These are phyloP conservation scores for Sesia bembeciformis DNA, from an alignment of 2,888 invertebrate genomes.

Conservation along the genomic window DNA sequence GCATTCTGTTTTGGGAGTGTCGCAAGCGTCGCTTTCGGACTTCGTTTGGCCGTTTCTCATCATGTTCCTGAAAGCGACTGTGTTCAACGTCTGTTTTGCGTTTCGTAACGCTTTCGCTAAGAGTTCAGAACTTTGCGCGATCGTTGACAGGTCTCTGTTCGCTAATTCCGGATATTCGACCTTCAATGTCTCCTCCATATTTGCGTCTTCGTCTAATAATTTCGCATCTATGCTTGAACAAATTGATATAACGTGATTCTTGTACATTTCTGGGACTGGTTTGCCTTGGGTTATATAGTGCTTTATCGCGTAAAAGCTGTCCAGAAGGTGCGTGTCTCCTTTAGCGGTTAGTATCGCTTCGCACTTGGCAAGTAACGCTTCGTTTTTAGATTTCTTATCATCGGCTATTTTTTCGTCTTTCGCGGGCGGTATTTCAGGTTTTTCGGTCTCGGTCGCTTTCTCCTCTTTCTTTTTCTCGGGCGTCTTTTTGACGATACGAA, in stretches of 20 bases:
- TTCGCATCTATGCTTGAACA: constrained; percentile 56
- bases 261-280: constrained; percentile 54
- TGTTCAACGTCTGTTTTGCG: constrained; percentile 55
- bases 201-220: constrained; percentile 39
- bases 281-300: constrained; percentile 52
- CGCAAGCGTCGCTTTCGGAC: constrained; percentile 53
- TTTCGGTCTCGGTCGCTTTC: constrained; percentile 6
- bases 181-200: constrained; percentile 31
- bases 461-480: constrained; percentile 15
- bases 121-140: constrained; percentile 42
- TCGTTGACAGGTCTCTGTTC: constrained; percentile 13
- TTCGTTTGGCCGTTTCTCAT: constrained; percentile 46
- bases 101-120: constrained; percentile 53
- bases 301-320: constrained; percentile 59
- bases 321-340: constrained; percentile 50
- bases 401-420: constrained; percentile 13
- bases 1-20: constrained; percentile 50
- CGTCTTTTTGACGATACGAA: constrained; percentile 25
- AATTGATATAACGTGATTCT: constrained; percentile 56
- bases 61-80: constrained; percentile 52
- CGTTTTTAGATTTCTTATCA: constrained; percentile 34
- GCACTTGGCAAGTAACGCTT: constrained; percentile 48
- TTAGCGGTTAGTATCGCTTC: constrained; percentile 51
- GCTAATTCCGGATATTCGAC: constrained; percentile 7
- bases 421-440: constrained; percentile 9